A percentile compares a stretch with the other conserved stretches of the same genome.
These are phyloP conservation scores for Bombus sylvicola DNA, from an alignment of 1,140 invertebrate genomes.

Conservation along the genomic window DNA sequence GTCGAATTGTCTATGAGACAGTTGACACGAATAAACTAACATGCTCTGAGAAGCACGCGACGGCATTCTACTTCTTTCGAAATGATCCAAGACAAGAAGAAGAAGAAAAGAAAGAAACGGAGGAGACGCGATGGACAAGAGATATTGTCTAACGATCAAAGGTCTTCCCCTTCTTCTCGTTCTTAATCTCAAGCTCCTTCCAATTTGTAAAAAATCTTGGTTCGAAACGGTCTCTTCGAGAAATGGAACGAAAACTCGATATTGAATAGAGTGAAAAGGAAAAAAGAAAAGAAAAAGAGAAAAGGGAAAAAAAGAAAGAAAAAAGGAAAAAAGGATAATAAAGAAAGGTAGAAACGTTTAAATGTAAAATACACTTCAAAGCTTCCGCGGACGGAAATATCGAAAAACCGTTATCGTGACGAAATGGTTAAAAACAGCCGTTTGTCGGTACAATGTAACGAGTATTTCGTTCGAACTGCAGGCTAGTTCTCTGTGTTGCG, in stretches of 20 bases:
- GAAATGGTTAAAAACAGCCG: conserved; percentile 53
- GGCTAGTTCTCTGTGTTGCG: conserved; percentile 22
- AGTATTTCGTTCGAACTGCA: conserved; percentile 47
- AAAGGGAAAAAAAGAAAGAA: background rate
- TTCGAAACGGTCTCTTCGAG: too few species aligned
- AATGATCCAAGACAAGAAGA: too few species aligned
- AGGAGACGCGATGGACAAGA: too few species aligned
- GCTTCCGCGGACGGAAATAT: conserved; percentile 36
- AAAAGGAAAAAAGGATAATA: background rate
- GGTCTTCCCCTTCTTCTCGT: too few species aligned
- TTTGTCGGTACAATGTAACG: conserved; percentile 51
- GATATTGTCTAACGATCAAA: too few species aligned
- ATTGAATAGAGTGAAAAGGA: conserved; percentile 6
- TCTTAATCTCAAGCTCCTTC: background rate
- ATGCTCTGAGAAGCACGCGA: too few species aligned
- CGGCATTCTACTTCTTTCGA: too few species aligned
- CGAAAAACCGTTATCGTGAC: conserved; percentile 52
- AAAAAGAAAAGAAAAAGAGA: background rate
- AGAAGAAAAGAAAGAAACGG: too few species aligned
- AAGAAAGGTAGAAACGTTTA: conserved; percentile 12
- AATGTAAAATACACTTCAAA: conserved; percentile 42
- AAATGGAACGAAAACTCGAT: background rate
- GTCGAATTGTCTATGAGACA: too few species aligned
- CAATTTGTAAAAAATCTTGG: background rate
- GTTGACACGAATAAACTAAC: too few species aligned